phyloP scores from a whole-genome alignment of 1,140 invertebrate genomes.

The Augochlora pura region DNA sequence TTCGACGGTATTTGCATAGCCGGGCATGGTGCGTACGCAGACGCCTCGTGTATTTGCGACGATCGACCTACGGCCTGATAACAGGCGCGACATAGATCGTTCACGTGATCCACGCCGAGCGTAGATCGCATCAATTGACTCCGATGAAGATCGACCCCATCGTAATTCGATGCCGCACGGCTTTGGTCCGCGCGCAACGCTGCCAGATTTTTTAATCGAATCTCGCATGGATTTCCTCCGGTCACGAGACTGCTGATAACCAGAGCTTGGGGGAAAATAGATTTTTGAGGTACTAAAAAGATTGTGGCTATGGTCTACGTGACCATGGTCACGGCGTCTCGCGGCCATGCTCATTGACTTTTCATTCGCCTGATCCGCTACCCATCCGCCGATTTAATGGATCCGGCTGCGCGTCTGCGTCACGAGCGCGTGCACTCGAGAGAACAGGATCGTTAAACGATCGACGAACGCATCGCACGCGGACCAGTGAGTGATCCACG shows the following conservation, averaged over 20 bases:
- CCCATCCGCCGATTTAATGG: slow-evolving; percentile 12
- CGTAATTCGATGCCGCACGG: too few relatives aligned
- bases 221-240: too few relatives aligned
- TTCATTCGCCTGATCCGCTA: slow-evolving; percentile 43
- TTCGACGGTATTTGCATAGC: too few relatives aligned
- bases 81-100: not conserved
- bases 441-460: slow-evolving; percentile 37
- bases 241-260: too few relatives aligned
- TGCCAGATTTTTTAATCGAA: too few relatives aligned
- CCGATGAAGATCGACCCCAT: too few relatives aligned
- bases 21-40: too few relatives aligned
- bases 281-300: too few relatives aligned
- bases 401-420: slow-evolving; percentile 26
- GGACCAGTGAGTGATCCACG: not conserved
- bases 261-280: too few relatives aligned
- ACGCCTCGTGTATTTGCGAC: too few relatives aligned
- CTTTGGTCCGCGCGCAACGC: too few relatives aligned
- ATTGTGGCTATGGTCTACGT: slow-evolving; percentile 51
- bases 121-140: too few relatives aligned
- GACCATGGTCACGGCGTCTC: slow-evolving; percentile 29
- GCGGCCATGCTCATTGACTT: slow-evolving; percentile 48
- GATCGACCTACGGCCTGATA: not conserved
- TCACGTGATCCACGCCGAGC: not conserved
- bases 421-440: slow-evolving; percentile 12
- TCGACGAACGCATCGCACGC: not conserved